phyloP scores from a whole-genome alignment of 2,113 vertebrate species.

The Hippocampus barbouri region DNA sequence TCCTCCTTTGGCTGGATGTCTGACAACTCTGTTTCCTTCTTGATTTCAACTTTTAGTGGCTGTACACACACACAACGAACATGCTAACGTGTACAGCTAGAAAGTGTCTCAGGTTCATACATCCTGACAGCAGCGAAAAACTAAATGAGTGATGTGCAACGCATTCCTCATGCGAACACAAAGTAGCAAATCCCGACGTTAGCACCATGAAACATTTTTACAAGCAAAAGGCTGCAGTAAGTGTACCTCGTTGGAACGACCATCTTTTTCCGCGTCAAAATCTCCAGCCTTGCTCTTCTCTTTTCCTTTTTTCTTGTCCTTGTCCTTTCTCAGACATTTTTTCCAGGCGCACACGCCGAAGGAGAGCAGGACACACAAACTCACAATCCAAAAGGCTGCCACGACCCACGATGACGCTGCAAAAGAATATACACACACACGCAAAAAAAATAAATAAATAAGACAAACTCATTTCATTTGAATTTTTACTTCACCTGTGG shows the following conservation, averaged over 20 bases:
- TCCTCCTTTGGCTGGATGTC: conserved; percentile 86
- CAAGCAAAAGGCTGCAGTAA: conserved; percentile 39
- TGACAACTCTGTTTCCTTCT: conserved; percentile 84
- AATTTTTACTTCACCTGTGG: background rate
- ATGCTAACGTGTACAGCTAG: background rate
- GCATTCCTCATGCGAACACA: conserved; percentile 35
- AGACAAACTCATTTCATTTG: background rate
- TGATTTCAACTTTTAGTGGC: conserved; percentile 77
- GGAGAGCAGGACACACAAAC: conserved; percentile 80
- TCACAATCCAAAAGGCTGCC: conserved; percentile 72
- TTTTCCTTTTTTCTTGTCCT: conserved; percentile 79
- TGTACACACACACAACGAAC: conserved; percentile 43
- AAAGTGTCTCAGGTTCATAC: background rate
- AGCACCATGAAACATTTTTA: conserved; percentile 35
- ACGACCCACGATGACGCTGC: conserved; percentile 65
- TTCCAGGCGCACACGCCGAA: conserved; percentile 88
- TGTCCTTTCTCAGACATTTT: conserved; percentile 88
- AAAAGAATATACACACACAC: conserved; percentile 18
- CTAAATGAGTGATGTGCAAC: conserved; percentile 15
- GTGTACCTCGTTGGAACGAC: conserved; percentile 83
- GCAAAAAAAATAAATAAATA: background rate
- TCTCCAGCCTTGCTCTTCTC: conserved; percentile 88
- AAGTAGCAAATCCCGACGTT: conserved; percentile 31
- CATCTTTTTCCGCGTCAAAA: conserved; percentile 89
- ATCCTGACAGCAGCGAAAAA: background rate